These are phyloP conservation scores for Cochlearius cochlearius DNA, from an alignment of 2,113 vertebrate species.

Conservation along the genomic window DNA sequence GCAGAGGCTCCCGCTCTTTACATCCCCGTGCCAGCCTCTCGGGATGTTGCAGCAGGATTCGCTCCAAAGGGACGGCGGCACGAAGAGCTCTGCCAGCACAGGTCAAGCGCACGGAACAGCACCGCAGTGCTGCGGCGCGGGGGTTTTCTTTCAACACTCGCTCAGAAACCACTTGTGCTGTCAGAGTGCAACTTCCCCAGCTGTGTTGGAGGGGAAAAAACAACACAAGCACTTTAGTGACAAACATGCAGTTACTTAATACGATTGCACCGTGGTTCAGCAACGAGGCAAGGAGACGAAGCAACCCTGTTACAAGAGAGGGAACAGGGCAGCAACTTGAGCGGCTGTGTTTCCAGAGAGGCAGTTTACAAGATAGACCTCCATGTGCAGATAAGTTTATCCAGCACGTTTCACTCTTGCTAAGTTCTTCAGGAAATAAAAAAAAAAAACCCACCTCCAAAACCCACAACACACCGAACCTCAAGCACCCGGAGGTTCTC, in stretches of 20 bases:
- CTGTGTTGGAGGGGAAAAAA: not conserved
- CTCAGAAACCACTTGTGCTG: not conserved
- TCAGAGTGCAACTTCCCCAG: not conserved
- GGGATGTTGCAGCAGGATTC: not conserved
- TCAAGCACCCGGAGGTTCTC: not conserved
- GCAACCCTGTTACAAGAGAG: not conserved
- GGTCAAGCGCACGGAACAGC: accelerated
- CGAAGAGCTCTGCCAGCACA: not conserved
- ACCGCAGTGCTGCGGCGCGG: accelerated
- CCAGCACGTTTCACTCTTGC: not conserved
- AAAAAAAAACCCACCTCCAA: too few relatives aligned
- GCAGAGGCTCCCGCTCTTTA: not conserved
- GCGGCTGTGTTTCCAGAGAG: not conserved
- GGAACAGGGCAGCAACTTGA: not conserved
- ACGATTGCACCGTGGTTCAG: not conserved
- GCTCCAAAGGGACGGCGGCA: accelerated
- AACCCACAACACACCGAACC: not conserved
- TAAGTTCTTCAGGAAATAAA: not conserved
- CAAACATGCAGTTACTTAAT: not conserved
- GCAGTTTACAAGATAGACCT: not conserved
- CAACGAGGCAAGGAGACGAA: not conserved
- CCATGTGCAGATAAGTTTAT: not conserved
- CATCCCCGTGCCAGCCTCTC: accelerated
- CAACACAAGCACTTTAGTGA: not conserved
- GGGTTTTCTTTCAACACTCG: not conserved